Evolutionary conservation across 2,113 vertebrate species (phyloP).

Genomic region (Stegastes partitus): DNA sequence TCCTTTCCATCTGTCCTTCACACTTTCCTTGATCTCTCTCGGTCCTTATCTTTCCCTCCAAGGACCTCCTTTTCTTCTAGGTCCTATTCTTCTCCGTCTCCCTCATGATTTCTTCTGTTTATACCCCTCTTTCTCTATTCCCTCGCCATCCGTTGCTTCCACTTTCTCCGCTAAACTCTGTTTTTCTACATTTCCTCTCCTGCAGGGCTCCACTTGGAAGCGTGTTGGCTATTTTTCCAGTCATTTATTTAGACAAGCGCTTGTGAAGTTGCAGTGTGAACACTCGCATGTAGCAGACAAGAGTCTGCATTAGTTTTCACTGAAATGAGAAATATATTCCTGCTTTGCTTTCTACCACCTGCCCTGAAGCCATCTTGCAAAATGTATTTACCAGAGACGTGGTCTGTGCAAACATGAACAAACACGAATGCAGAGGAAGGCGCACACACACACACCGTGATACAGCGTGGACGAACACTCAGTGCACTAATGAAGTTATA

Average conservation of each 20-base stretch:
- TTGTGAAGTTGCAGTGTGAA: constrained; percentile 4
- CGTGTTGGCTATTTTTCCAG: constrained; percentile 16
- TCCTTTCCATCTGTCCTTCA: constrained; percentile 48
- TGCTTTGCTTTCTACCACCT: constrained; percentile 55
- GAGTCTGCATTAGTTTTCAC: constrained; percentile 61
- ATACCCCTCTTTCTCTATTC: constrained; percentile 13
- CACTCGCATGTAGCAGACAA: constrained; percentile 44
- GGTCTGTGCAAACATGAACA: constrained; percentile 18
- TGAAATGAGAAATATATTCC: constrained; percentile 61
- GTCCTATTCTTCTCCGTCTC: constrained; percentile 6
- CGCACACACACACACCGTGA: background rate
- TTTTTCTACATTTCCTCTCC: constrained; percentile 19
- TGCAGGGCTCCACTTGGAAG: constrained; percentile 41
- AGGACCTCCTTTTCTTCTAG: constrained; percentile 4
- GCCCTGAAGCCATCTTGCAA: constrained; percentile 68
- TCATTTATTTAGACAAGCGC: constrained; percentile 35
- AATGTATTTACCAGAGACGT: constrained; percentile 51
- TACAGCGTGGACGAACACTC: constrained; percentile 4
- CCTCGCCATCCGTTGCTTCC: constrained; percentile 7
- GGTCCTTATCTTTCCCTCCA: constrained; percentile 4
- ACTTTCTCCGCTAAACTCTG: background rate
- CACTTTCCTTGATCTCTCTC: constrained; percentile 9
- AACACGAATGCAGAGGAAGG: background rate
- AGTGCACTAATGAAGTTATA: constrained; percentile 33
- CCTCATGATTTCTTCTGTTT: constrained; percentile 28